phyloP scores from a whole-genome alignment of 2,888 invertebrate species.

The Drosophila atripex region DNA sequence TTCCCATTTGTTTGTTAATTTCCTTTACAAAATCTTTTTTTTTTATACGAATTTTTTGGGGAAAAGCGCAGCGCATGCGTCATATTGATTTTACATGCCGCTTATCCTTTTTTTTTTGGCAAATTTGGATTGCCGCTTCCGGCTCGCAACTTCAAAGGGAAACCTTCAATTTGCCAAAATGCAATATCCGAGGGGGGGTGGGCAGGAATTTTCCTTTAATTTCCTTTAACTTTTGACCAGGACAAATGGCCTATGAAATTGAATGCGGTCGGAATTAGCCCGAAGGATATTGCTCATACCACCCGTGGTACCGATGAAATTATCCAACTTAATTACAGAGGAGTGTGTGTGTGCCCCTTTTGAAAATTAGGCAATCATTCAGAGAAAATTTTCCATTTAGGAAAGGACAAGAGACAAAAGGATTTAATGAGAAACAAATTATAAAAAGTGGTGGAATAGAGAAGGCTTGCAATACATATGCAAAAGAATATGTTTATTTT shows the following conservation, averaged over 20 bases:
- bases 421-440: background rate
- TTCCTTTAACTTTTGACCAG: conserved; percentile 14
- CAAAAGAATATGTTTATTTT: too few species aligned
- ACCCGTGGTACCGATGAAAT: conserved; percentile 16
- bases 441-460: background rate
- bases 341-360: background rate
- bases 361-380: conserved; percentile 25
- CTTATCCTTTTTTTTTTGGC: conserved; percentile 19
- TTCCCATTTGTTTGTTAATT: background rate
- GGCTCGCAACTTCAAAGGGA: conserved; percentile 70
- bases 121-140: conserved; percentile 49
- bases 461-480: background rate
- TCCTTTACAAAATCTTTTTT: background rate
- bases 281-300: conserved; percentile 24
- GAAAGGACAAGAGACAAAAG: background rate
- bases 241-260: conserved; percentile 9
- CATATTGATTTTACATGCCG: conserved; percentile 72
- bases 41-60: background rate
- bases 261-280: conserved; percentile 1
- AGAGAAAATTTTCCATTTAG: conserved; percentile 1
- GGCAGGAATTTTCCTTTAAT: conserved; percentile 10
- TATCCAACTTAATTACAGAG: conserved; percentile 24
- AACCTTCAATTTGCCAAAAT: conserved; percentile 66
- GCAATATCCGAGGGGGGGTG: conserved; percentile 53
- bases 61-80: conserved; percentile 67